Conservation (phyloP, 1,140 invertebrate genomes). For the Drosophila azteca region DNA sequence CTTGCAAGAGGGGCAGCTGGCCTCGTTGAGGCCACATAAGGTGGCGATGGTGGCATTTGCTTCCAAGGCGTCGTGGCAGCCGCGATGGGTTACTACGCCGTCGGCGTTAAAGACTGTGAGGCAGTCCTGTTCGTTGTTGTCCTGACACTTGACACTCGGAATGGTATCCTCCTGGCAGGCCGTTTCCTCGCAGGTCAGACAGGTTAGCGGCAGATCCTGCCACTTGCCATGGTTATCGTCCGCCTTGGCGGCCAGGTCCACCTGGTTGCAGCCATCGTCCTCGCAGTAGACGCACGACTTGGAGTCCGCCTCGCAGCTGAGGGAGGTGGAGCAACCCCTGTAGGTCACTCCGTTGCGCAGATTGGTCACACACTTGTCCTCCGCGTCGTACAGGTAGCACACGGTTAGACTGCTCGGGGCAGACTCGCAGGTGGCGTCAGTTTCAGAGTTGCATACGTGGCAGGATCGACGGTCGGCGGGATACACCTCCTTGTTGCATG, state of each 20-base stretch:
- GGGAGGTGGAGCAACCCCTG: constrained; percentile 55
- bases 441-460: constrained; percentile 70
- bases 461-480: constrained; percentile 58
- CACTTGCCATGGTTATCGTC: constrained; percentile 77
- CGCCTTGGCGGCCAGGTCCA: constrained; percentile 40
- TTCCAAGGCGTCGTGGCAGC: constrained; percentile 64
- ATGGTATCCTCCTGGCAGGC: constrained; percentile 33
- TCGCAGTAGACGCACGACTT: constrained; percentile 62
- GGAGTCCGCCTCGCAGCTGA: constrained; percentile 61
- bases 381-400: constrained; percentile 53
- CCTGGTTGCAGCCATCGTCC: constrained; percentile 67
- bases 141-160: constrained; percentile 27
- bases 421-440: constrained; percentile 48
- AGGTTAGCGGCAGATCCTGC: constrained; percentile 76
- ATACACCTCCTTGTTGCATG: constrained; percentile 62
- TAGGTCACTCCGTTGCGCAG: constrained; percentile 60
- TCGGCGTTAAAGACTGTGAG: constrained; percentile 62
- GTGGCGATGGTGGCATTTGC: constrained; percentile 7
- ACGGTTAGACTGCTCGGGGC: constrained; percentile 53
- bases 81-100: constrained; percentile 53
- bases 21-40: constrained; percentile 45
- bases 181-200: constrained; percentile 47
- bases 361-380: constrained; percentile 69
- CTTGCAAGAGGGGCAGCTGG: constrained; percentile 69
- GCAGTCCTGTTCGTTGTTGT: constrained; percentile 79